Evolutionary conservation across 2,113 vertebrate species (phyloP).

Genomic region (Arvicanthis niloticus): DNA sequence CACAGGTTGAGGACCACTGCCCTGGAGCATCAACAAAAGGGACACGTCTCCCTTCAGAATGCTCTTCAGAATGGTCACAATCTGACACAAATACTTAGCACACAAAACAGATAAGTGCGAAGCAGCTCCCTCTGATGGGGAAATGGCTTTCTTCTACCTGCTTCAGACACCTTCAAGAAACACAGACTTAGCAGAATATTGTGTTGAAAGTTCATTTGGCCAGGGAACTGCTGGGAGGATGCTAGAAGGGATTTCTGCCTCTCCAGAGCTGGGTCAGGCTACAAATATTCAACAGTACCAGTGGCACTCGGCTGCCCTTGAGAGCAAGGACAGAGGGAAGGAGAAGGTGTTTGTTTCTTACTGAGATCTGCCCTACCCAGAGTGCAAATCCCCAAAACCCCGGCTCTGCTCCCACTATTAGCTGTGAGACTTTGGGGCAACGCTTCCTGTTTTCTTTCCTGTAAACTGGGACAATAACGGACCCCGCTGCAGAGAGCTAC

Average conservation of each 20-base stretch:
- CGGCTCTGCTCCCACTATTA: background rate
- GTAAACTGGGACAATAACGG: background rate
- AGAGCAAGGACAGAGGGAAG: background rate
- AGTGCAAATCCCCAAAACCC: background rate
- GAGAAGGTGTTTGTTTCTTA: background rate
- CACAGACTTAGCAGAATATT: background rate
- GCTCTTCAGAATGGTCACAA: background rate
- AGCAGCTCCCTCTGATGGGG: background rate
- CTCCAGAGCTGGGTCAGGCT: background rate
- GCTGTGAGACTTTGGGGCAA: conserved; percentile 41
- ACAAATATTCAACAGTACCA: background rate
- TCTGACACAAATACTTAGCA: conserved; percentile 18
- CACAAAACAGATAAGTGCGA: background rate
- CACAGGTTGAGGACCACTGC: background rate
- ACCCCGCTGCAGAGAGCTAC: background rate
- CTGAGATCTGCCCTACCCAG: background rate
- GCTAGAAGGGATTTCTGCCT: background rate
- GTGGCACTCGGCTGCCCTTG: background rate
- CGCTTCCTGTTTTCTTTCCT: conserved; percentile 5
- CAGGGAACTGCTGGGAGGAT: background rate
- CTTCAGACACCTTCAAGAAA: background rate
- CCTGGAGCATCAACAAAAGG: conserved; percentile 26
- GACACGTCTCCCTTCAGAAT: background rate
- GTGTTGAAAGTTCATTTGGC: background rate
- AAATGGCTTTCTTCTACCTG: background rate